These are phyloP conservation scores for Penelope pileata DNA, from an alignment of 2,113 vertebrate species.

Conservation along the genomic window DNA sequence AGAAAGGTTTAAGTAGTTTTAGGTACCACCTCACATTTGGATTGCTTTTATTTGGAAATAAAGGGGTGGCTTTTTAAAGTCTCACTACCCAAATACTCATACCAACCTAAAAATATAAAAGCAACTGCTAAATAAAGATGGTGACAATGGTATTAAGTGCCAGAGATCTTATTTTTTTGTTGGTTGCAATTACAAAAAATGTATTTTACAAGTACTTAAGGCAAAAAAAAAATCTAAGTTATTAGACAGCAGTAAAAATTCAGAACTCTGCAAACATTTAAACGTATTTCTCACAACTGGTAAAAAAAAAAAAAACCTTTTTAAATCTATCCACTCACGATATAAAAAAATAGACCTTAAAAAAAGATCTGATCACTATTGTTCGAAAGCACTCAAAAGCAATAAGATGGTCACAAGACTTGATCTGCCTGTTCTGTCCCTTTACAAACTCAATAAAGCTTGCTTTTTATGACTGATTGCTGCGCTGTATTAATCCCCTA, in stretches of 20 bases:
- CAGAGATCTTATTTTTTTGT: not conserved
- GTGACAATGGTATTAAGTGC: not conserved
- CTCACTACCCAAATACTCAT: accelerated
- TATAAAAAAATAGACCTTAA: constrained; percentile 30
- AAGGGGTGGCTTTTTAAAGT: not conserved
- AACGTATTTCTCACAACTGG: not conserved
- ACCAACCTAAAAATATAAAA: not conserved
- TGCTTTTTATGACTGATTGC: constrained; percentile 81
- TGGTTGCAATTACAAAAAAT: not conserved
- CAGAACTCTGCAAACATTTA: not conserved
- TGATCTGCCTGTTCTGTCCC: constrained; percentile 73
- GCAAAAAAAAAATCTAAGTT: not conserved
- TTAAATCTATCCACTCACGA: not conserved
- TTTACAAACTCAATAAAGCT: constrained; percentile 75
- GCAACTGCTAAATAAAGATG: not conserved
- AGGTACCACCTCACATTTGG: not conserved
- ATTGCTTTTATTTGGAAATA: not conserved
- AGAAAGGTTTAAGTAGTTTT: not conserved
- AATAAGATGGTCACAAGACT: constrained; percentile 79
- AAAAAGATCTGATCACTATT: constrained; percentile 65
- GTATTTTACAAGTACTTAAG: not conserved
- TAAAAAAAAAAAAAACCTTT: not conserved
- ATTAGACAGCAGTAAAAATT: not conserved
- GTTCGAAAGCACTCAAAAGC: constrained; percentile 77
- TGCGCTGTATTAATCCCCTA: constrained; percentile 84